Evolutionary conservation across 2,888 invertebrate species (phyloP), one percentile per base, ranked within the genome.

Genomic region (Thyatira batis): DNA sequence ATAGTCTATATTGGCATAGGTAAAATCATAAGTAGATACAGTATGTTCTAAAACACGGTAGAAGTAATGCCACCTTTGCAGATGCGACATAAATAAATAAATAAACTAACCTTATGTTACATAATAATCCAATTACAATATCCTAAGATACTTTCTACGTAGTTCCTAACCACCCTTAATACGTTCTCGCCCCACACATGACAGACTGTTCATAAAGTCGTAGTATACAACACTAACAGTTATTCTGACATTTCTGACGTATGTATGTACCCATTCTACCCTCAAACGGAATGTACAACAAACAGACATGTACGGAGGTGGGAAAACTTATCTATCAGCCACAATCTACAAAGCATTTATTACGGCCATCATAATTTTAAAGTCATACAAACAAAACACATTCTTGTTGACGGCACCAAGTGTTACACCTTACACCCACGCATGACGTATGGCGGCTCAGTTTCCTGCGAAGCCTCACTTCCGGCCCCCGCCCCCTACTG

Each of bases 381-480:
- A 28, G 33, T 30, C 39, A 49, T 49, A 58, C 45, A 44, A 45
- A 54, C 60, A 49, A 48, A 58, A 52, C 49, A 57, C 57, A 57
- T 60, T 49, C 57, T 33, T 39, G 50, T 28, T 53, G 55, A 58
- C 58, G 53, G 30, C 49, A 50, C 53, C 21, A 46, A 54, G 58
- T 61, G 61, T 58, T 57, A 52, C 60, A 75, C 72, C 76, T 82
- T 76, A 80, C 85, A 80, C 84, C 80, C 78, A 69, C 74, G 57
- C 73, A 82, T 87, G 85, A 87, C 74, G 73, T 72, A 86, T 72
- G 55, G 75, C 69, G 50, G 63, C 60, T 57, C 58, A 52, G 72
- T 67, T 76, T 82, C 82, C 82, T 76, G 65, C 69, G 63, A 53
- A 51, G 53, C 63, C 64, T 57, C 58, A 69, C 70, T 80, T 83